Evolutionary conservation across 1,140 invertebrate genomes (phyloP).

Genomic region (Teleogryllus occipitalis): DNA sequence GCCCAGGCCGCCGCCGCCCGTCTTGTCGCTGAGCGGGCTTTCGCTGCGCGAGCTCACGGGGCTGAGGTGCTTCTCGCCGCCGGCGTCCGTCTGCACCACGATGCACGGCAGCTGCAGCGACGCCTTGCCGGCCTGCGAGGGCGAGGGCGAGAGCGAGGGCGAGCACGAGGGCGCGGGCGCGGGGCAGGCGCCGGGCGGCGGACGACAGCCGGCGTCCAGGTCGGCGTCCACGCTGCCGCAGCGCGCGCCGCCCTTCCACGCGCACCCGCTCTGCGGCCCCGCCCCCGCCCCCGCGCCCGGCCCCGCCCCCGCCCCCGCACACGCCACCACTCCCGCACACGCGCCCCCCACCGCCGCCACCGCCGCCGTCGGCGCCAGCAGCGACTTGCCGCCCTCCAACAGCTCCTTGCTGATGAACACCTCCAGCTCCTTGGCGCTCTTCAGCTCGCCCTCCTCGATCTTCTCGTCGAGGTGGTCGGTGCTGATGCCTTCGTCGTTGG

Average conservation of each 20-base stretch:
- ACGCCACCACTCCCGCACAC: neutral
- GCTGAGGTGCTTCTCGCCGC: constrained; percentile 46
- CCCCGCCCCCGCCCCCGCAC: too few relatives aligned
- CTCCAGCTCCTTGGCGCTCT: constrained; percentile 55
- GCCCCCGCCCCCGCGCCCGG: too few relatives aligned
- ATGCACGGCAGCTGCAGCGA: constrained; percentile 51
- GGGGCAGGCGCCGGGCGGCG: neutral
- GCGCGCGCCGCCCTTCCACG: too few relatives aligned
- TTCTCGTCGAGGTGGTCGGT: constrained; percentile 55
- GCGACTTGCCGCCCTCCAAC: constrained; percentile 15
- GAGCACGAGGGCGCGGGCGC: neutral
- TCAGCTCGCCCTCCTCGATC: constrained; percentile 49
- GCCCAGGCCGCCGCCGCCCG: constrained; percentile 39
- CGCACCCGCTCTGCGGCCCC: neutral
- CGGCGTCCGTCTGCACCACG: constrained; percentile 46
- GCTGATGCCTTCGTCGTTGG: constrained; percentile 61
- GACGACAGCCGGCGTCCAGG: too few relatives aligned
- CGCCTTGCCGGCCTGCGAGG: constrained; percentile 6
- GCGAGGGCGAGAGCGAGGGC: too few relatives aligned
- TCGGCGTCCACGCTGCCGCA: too few relatives aligned
- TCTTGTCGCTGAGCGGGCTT: constrained; percentile 62
- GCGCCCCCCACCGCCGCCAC: neutral
- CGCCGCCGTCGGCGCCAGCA: constrained; percentile 24
- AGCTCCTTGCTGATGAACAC: constrained; percentile 40
- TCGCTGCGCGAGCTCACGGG: constrained; percentile 68